Conservation (phyloP, 2,888 invertebrate genomes). For the Lepetodrilus schrolli region DNA sequence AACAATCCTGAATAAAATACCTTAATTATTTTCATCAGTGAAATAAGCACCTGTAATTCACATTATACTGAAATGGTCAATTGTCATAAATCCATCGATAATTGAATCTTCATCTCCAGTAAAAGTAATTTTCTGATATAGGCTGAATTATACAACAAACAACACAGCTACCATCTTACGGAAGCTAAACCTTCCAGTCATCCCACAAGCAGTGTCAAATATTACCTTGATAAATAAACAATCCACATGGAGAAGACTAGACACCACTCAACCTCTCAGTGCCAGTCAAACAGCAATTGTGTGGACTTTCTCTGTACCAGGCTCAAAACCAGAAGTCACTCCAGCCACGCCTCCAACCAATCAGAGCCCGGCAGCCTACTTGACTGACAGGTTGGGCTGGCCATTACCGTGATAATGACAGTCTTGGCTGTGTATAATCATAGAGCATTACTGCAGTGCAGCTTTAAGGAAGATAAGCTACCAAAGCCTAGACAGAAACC, state of each 20-base stretch:
- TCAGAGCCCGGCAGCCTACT: not conserved
- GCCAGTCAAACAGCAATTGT: not conserved
- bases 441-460: not conserved
- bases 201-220: slow-evolving; percentile 8
- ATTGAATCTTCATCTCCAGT: too few species aligned
- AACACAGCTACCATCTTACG: too few species aligned
- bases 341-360: slow-evolving; percentile 17
- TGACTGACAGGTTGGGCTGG: slow-evolving; percentile 16
- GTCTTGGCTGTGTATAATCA: not conserved
- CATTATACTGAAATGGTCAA: too few species aligned
- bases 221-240: slow-evolving; percentile 23
- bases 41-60: too few species aligned
- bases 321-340: not conserved
- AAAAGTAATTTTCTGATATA: too few species aligned
- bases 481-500: not conserved
- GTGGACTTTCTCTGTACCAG: not conserved
- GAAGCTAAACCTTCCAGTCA: too few species aligned
- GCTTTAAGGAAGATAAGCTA: slow-evolving; percentile 1
- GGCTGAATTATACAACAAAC: too few species aligned
- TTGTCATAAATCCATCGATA: too few species aligned
- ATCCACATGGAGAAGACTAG: not conserved
- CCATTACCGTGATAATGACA: slow-evolving; percentile 3
- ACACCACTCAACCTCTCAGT: not conserved
- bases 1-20: too few species aligned
- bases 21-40: too few species aligned